A percentile compares a stretch with the other conserved stretches of the same genome.
Evolutionary conservation across 2,113 vertebrate genomes (phyloP).

Genomic region (Poecilia latipinna): DNA sequence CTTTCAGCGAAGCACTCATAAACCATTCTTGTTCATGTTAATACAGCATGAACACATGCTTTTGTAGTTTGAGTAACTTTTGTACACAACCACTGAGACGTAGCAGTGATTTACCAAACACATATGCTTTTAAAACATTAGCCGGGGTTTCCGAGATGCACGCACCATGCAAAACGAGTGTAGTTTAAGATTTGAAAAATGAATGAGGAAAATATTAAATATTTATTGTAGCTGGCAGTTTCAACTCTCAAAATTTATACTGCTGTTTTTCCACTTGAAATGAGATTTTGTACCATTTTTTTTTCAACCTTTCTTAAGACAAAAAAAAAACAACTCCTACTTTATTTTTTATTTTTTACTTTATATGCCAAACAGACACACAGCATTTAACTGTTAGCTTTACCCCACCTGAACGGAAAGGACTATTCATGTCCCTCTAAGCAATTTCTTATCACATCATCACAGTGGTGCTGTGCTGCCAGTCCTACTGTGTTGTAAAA

Average conservation of each 20-base stretch:
- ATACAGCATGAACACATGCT: conserved; percentile 16
- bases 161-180: conserved; percentile 9
- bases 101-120: conserved; percentile 7
- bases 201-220: background rate
- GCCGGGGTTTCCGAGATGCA: conserved; percentile 8
- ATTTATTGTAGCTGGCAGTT: background rate
- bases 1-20: conserved; percentile 36
- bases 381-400: background rate
- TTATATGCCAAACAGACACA: no score
- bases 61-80: conserved; percentile 16
- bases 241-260: background rate
- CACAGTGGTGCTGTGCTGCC: conserved; percentile 40
- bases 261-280: background rate
- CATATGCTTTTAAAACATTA: conserved; percentile 10
- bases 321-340: background rate
- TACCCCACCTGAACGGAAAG: conserved; percentile 7
- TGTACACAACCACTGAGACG: conserved; percentile 23
- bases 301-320: no score
- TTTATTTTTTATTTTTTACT: no score
- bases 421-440: background rate
- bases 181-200: background rate
- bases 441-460: conserved; percentile 46
- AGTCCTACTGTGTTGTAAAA: conserved; percentile 63
- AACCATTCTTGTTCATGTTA: conserved; percentile 24
- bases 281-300: no score